A percentile compares a stretch with the other conserved stretches of the same genome.
Evolutionary conservation across 2,888 invertebrate genomes (phyloP).

Genomic region (Oscheius sp.): DNA sequence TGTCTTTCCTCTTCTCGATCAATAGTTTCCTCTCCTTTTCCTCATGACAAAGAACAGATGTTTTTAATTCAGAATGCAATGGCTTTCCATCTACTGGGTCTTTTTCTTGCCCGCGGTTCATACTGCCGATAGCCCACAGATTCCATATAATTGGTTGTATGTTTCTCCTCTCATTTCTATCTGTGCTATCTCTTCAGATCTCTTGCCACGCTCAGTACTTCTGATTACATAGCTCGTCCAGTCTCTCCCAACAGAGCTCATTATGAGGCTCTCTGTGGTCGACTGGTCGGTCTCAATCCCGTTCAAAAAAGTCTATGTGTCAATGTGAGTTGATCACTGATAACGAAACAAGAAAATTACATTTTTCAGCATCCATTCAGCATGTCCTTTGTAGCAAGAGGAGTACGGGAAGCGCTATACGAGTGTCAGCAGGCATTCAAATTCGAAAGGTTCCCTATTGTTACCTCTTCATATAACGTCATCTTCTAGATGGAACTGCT

Average conservation of each 20-base stretch:
- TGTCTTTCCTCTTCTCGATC: slow-evolving; percentile 8
- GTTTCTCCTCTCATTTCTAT: background rate
- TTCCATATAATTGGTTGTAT: slow-evolving; percentile 43
- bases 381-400: slow-evolving; percentile 77
- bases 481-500: slow-evolving; percentile 77
- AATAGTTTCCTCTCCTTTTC: slow-evolving; percentile 17
- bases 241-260: slow-evolving; percentile 44
- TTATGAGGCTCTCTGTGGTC: slow-evolving; percentile 54
- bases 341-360: background rate
- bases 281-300: slow-evolving; percentile 60
- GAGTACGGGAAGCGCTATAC: slow-evolving; percentile 77
- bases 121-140: slow-evolving; percentile 7
- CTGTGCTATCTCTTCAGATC: slow-evolving; percentile 38
- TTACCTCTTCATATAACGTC: too few species aligned
- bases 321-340: slow-evolving; percentile 39
- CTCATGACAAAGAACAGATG: background rate
- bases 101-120: background rate
- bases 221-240: slow-evolving; percentile 44
- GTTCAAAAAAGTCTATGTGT: slow-evolving; percentile 56
- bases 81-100: slow-evolving; percentile 6
- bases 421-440: slow-evolving; percentile 79
- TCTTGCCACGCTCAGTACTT: slow-evolving; percentile 48
- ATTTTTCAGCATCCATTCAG: slow-evolving; percentile 76
- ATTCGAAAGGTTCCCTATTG: slow-evolving; percentile 47
- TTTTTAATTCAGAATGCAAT: slow-evolving; percentile 29